Base-by-base conservation (phyloP, 2,113 vertebrate genomes). In the Oplegnathus fasciatus region DNA sequence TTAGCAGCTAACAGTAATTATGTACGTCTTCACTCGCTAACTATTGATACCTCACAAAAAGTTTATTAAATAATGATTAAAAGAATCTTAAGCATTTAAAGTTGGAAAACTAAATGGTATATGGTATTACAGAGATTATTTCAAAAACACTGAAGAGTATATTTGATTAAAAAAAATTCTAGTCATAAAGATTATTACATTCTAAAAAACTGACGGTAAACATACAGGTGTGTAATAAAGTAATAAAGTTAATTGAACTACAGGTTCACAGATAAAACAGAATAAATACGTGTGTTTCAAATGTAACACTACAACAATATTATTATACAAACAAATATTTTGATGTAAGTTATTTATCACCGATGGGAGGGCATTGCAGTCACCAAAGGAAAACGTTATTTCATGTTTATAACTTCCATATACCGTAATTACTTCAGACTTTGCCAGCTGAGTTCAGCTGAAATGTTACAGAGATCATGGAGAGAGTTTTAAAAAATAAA, bases 1-100 rank as follows among this genome's bases (percentile, higher is more conserved):
- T 68, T 4, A 68, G 20, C 40, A 70, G 40, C 54, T 69, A 20
- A 73, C 20, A 46, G 26, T 74, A 14, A 30, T n/a, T 1, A 62
- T 52, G 46, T 32, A 11, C 20, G 1, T 58, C 50, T 57, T 46
- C 22, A 48, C 0, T 11, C 0, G 28, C 17, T n/a, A 73, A 57
- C 48, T 65, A 28, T 66, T 15, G 15, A 82, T 82, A 82, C 80
- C 80, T 82, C 80, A 48, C 30, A 50, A 67, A 44, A 57, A 10
- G 32, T 65, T 28, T 61, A 46, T 58, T 34, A 50, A 48, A 48
- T 26, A 61, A 13, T 17, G 14, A 52, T 32, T 30, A n/a, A 69
- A 50, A 40, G 5, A 34, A 58, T 48, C 17, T 67, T 48, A 11
- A 75, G 22, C 14, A 22, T 52, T n/a, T 52, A 65, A 62, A 62